Evolutionary conservation across 2,113 vertebrate genomes (phyloP).

Genomic region (Dipodomys ordii): DNA sequence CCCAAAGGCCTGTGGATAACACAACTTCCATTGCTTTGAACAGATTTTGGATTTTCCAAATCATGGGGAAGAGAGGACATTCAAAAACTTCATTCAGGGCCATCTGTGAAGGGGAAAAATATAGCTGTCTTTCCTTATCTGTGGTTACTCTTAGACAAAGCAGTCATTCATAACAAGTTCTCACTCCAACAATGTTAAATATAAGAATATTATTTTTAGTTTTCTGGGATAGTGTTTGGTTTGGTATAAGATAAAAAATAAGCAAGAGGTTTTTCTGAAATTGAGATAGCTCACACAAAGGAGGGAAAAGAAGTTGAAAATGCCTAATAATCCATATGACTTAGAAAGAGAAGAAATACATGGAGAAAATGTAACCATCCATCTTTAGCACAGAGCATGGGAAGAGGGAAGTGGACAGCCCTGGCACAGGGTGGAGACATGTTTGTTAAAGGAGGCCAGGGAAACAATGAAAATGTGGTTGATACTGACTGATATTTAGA

Average conservation of each 20-base stretch:
- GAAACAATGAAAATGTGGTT: not conserved
- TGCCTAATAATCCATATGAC: conserved; percentile 11
- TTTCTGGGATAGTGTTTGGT: not conserved
- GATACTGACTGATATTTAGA: not conserved
- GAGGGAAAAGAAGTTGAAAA: conserved; percentile 3
- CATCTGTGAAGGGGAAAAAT: not conserved
- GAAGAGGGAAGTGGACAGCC: not conserved
- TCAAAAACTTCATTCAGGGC: not conserved
- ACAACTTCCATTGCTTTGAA: not conserved
- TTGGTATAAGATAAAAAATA: not conserved
- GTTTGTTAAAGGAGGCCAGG: not conserved
- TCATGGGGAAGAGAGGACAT: too few relatives aligned
- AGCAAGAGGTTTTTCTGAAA: conserved; percentile 51
- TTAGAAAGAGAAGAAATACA: conserved; percentile 31
- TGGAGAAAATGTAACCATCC: not conserved
- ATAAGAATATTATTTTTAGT: not conserved
- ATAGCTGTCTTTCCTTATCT: not conserved
- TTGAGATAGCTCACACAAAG: conserved; percentile 38
- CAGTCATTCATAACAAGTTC: not conserved
- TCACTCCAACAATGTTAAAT: not conserved
- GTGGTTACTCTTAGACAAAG: conserved; percentile 17
- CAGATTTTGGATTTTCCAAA: not conserved
- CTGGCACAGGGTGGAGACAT: not conserved
- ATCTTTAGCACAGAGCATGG: not conserved
- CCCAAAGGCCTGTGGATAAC: not conserved